Conservation (phyloP, 2,797 vertebrate species). For the Sorex maritimensis region DNA sequence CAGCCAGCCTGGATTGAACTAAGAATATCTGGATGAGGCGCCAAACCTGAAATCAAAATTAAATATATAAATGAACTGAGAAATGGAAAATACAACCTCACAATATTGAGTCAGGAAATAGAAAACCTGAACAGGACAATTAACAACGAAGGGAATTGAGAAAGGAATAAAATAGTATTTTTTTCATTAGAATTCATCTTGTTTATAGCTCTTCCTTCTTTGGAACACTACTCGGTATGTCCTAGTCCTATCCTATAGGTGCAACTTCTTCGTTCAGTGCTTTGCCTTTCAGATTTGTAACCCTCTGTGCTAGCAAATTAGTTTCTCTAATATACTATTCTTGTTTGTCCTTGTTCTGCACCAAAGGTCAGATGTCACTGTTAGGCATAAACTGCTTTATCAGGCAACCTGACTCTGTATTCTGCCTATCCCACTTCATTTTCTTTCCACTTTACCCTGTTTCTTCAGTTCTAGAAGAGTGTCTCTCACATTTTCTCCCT, state of each 20-base stretch:
- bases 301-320: neutral
- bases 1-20: no score
- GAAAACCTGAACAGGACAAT: no score
- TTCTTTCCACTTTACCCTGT: neutral
- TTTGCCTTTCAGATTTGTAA: neutral
- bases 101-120: no score
- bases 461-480: neutral
- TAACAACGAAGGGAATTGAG: no score
- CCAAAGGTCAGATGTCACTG: neutral
- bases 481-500: neutral
- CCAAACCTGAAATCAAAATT: no score
- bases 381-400: neutral
- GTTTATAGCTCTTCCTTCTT: slow-evolving; percentile 21
- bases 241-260: neutral
- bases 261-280: slow-evolving; percentile 7
- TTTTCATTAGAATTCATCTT: slow-evolving; percentile 12
- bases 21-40: no score
- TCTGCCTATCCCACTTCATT: neutral
- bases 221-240: neutral
- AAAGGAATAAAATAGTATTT: no score
- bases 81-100: no score
- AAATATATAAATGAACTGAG: no score
- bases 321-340: slow-evolving; percentile 25
- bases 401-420: neutral
- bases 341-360: neutral